phyloP scores from a whole-genome alignment of 2,888 invertebrate species.

The Troilus luridus region DNA sequence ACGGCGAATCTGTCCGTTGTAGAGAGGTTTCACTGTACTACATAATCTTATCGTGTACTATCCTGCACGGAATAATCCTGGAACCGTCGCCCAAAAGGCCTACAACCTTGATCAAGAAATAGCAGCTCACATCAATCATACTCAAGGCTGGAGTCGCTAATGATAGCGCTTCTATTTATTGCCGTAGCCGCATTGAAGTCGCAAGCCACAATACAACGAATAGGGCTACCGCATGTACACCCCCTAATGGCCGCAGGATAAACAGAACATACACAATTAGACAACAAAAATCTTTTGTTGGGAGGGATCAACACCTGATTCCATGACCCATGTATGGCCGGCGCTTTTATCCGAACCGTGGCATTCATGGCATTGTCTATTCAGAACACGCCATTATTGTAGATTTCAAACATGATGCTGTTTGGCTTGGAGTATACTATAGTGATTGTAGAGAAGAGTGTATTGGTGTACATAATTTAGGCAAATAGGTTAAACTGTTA shows the following conservation, averaged over 20 bases:
- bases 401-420: background rate
- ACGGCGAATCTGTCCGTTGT: too few species aligned
- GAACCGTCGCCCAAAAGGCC: background rate
- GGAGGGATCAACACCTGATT: background rate
- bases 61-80: background rate
- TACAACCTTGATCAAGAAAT: background rate
- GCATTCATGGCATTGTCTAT: background rate
- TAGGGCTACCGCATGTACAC: background rate
- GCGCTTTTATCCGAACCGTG: background rate
- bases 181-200: background rate
- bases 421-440: too few species aligned
- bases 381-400: background rate
- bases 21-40: background rate
- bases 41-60: background rate
- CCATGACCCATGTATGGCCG: background rate
- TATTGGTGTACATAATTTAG: too few species aligned
- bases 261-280: background rate
- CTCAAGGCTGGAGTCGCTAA: background rate
- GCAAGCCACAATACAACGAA: background rate
- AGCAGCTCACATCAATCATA: background rate
- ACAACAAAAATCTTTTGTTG: background rate
- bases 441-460: too few species aligned
- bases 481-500: too few species aligned
- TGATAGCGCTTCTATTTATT: conserved; percentile 19
- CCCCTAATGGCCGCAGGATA: background rate